Evolutionary conservation across 1,140 invertebrate species (phyloP).

Genomic region (Eurosta solidaginis): DNA sequence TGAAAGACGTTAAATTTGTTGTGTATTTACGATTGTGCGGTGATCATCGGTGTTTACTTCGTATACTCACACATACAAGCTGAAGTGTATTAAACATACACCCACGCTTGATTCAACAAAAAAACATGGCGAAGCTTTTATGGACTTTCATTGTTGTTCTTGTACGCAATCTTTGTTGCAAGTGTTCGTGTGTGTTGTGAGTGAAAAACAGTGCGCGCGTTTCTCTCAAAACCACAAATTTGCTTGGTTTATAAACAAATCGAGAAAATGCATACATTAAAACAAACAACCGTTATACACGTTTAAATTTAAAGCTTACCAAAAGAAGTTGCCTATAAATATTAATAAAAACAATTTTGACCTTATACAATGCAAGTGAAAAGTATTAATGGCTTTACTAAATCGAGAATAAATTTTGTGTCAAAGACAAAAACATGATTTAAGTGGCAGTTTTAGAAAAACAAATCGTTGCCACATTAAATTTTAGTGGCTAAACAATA

Average conservation of each 20-base stretch:
- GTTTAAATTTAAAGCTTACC: not conserved
- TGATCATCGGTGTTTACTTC: not conserved
- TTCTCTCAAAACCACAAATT: not conserved
- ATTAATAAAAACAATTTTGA: not conserved
- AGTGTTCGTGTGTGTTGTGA: not conserved
- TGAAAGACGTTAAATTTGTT: not conserved
- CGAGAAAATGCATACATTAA: not conserved
- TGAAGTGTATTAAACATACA: too few species aligned
- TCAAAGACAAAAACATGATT: not conserved
- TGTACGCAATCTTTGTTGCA: not conserved
- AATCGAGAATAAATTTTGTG: not conserved
- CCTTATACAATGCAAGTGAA: slow-evolving; percentile 1
- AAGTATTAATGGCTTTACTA: not conserved
- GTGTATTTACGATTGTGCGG: not conserved
- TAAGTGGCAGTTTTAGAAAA: not conserved
- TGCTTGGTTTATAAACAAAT: not conserved
- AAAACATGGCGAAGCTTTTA: not conserved
- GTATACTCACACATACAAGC: too few species aligned
- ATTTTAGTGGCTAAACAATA: not conserved
- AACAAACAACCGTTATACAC: not conserved
- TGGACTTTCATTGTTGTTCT: not conserved
- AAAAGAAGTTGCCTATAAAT: not conserved
- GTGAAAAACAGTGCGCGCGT: slow-evolving; percentile 8
- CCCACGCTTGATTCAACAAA: not conserved
- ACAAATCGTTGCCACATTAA: not conserved